These are phyloP conservation scores for Agrochola lychnidis DNA, from an alignment of 2,888 invertebrate genomes.

Conservation along the genomic window DNA sequence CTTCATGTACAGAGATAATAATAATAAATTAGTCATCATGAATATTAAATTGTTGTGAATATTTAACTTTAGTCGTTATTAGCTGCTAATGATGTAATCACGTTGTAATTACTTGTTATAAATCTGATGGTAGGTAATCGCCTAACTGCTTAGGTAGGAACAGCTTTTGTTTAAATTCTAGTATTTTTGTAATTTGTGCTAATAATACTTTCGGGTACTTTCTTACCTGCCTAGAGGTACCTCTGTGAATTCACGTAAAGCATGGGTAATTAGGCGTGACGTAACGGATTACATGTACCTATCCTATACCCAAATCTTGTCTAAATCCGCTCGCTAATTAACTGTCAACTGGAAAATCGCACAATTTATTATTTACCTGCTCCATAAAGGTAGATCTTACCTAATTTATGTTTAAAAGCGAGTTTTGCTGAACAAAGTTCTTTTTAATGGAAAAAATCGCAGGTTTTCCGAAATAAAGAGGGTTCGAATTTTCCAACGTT, in stretches of 20 bases:
- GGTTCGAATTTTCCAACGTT: background rate
- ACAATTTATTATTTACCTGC: conserved; percentile 36
- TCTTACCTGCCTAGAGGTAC: conserved; percentile 5
- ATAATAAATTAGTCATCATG: conserved; percentile 25
- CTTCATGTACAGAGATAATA: conserved; percentile 4
- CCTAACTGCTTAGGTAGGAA: background rate
- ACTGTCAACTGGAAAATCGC: conserved; percentile 42
- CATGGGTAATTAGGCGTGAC: conserved; percentile 18
- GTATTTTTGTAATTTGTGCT: background rate
- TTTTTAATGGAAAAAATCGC: conserved; percentile 13
- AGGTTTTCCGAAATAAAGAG: background rate
- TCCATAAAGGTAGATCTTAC: conserved; percentile 10
- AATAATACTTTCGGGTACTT: background rate
- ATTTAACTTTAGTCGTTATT: conserved; percentile 2
- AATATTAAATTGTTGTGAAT: conserved; percentile 7
- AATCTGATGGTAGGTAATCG: background rate
- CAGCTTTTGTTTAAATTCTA: background rate
- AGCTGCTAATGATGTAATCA: background rate
- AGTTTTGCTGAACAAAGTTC: conserved; percentile 15
- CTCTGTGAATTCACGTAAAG: conserved; percentile 16
- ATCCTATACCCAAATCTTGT: conserved; percentile 36
- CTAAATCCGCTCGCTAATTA: conserved; percentile 49
- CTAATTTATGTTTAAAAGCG: conserved; percentile 16
- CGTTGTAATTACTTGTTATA: background rate
- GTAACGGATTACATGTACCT: conserved; percentile 23